Evolutionary conservation across 2,888 invertebrate species (phyloP).

Genomic region (Drosophila differens): DNA sequence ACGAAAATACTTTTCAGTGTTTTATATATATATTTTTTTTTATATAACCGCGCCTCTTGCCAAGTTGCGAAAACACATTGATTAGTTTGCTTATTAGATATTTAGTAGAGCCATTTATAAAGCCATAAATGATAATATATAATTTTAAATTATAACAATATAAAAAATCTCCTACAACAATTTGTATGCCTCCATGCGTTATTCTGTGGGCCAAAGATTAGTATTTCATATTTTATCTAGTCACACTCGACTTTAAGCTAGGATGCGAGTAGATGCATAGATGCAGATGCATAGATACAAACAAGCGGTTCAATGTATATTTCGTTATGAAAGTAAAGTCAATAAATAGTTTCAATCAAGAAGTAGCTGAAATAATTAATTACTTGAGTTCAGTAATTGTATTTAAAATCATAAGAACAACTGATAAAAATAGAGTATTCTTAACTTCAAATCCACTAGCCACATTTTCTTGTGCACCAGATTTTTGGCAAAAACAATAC

Average conservation of each 20-base stretch:
- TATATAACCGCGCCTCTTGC: constrained; percentile 6
- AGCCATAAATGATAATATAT: constrained; percentile 34
- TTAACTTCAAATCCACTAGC: neutral
- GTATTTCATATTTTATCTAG: neutral
- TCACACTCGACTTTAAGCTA: too few species aligned
- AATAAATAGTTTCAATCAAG: neutral
- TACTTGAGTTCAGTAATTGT: neutral
- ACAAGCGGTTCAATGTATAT: too few species aligned
- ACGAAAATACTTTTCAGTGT: neutral
- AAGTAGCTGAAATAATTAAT: neutral
- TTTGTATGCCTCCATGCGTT: constrained; percentile 55
- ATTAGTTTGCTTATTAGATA: constrained; percentile 47
- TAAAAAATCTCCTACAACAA: constrained; percentile 13
- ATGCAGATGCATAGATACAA: too few species aligned
- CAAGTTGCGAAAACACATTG: constrained; percentile 17
- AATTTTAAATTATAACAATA: constrained; percentile 31
- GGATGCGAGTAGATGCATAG: too few species aligned
- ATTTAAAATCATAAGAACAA: neutral
- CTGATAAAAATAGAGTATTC: neutral
- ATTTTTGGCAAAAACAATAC: neutral
- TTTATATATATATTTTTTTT: neutral
- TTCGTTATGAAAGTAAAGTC: neutral
- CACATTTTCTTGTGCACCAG: neutral
- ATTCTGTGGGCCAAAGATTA: constrained; percentile 42
- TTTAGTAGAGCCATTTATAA: constrained; percentile 24